Evolutionary conservation across 1,140 invertebrate genomes (phyloP).

Genomic region (Metopolophium dirhodum): DNA sequence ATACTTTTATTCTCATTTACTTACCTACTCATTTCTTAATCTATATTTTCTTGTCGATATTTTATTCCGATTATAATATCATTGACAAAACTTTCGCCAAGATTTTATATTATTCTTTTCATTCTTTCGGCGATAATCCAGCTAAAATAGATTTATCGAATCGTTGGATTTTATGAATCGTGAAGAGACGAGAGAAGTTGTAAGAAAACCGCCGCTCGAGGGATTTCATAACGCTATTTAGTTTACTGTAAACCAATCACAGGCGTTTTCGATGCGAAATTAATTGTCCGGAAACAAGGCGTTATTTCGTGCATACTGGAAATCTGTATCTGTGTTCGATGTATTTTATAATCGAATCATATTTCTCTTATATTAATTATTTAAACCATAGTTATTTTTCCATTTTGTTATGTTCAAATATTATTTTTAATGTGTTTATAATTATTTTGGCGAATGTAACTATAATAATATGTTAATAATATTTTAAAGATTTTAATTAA

Average conservation of each 20-base stretch:
- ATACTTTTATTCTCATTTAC: not conserved
- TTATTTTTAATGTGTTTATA: not conserved
- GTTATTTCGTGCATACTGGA: not conserved
- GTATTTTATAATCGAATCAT: not conserved
- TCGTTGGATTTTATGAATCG: not conserved
- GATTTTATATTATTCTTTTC: not conserved
- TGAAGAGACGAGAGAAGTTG: not conserved
- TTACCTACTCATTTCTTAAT: not conserved
- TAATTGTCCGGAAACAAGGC: constrained; percentile 19
- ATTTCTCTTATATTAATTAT: not conserved
- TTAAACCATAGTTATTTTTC: not conserved
- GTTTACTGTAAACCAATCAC: constrained; percentile 22
- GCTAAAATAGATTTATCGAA: not conserved
- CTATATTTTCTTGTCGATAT: not conserved
- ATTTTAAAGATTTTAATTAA: not conserved
- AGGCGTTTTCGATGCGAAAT: not conserved
- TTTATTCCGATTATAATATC: not conserved
- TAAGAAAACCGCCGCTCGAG: not conserved
- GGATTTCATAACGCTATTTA: not conserved
- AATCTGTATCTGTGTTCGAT: not conserved
- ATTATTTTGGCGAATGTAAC: not conserved
- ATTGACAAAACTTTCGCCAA: not conserved
- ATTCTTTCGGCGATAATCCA: not conserved
- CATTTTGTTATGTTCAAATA: not conserved
- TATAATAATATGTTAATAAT: not conserved